Evolutionary conservation across 2,797 vertebrate genomes (phyloP), one percentile per base, ranked within the genome.

Genomic region (Furcifer pardalis): DNA sequence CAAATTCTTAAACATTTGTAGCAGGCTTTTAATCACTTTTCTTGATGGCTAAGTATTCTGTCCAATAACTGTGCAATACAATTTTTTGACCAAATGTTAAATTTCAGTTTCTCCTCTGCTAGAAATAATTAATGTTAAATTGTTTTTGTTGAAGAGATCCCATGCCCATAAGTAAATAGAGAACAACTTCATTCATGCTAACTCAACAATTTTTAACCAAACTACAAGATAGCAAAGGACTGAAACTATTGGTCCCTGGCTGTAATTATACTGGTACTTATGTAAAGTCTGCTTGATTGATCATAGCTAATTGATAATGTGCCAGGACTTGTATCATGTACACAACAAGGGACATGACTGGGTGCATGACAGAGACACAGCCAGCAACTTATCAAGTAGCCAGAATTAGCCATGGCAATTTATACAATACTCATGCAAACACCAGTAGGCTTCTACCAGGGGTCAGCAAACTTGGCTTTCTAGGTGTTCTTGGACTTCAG

Each of bases 1-100:
- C 66, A 77, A 86, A 81, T 91, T 92, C 59, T 40, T 77, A 82
- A 86, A 77, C 8, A 86, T 68, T 81, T 91, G 84, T 93, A 87
- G 46, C 82, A 89, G 65, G 56, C 72, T 89, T 87, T 59, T 74
- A 84, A 89, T 90, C 25, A 13, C 56, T 23, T 82, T 37, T 17
- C 66, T 73, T 78, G 79, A 60, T 32, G 78, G 72, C 32, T 42
- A n/a, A 9, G 66, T 79, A 81, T 87, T 87, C 85, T 86, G 82
- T 86, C 85, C 71, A 89, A 88, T 84, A 85, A 62, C 78, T 91
- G 62, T 15, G 78, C 17, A 86, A 81, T 0, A 15, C 77, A 1
- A 75, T 84, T 68, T 92, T 91, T n/a, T 90, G 37, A 82, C 76
- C 75, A 83, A 52, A 69, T 74, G 83, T 91, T 86, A 81, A n/a